Base-by-base conservation (phyloP, 2,888 invertebrate species). In the Prionchulus punctatus region DNA sequence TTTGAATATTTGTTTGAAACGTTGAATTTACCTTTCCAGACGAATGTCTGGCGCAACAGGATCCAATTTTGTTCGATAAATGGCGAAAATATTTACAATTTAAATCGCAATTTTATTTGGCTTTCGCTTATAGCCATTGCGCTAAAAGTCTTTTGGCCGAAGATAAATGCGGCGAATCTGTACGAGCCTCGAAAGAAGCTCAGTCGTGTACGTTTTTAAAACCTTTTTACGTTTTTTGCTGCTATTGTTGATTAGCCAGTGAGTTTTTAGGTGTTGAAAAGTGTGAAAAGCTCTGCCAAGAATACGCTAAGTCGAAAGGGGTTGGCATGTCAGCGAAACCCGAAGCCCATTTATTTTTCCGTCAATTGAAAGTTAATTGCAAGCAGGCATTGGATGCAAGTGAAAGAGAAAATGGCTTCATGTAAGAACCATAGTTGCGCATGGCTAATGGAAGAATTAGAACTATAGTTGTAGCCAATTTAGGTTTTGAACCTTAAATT, bases 111-210 rank as follows among this genome's bases (percentile, higher is more conserved):
- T 79, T 81, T 66, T 81, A 81, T 66, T 70, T 75, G 56, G 76
- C 80, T 26, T 79, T 79, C 68, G 80, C 80, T 2, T 79, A 79
- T 64, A 79, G 78, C 65, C 81, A 78, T 65, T 74, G 78, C 61
- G 81, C 80, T 28, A 79, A 80, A 62, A 76, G 76, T 60, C 69
- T 80, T 53, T 68, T 81, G 60, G 70, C 76, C 2, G 76, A 78
- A 65, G 81, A 81, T 65, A 80, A 80, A 65, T 80, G 81, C 69
- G 81, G 81, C 12, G 79, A 79, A 60, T 80, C 80, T 2, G 78
- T 81, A 56, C 70, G 76, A 62, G 77, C 79, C 31, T 71, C 81
- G 45, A 76, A 77, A 62, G 80, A 81, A 67, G 78, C 79, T 62
- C 67, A 73, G 49, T 71, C 70, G 64, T 67, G 76, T 75, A 66